These are phyloP conservation scores for Megalurothrips usitatus DNA, from an alignment of 2,888 invertebrate species.

Conservation along the genomic window DNA sequence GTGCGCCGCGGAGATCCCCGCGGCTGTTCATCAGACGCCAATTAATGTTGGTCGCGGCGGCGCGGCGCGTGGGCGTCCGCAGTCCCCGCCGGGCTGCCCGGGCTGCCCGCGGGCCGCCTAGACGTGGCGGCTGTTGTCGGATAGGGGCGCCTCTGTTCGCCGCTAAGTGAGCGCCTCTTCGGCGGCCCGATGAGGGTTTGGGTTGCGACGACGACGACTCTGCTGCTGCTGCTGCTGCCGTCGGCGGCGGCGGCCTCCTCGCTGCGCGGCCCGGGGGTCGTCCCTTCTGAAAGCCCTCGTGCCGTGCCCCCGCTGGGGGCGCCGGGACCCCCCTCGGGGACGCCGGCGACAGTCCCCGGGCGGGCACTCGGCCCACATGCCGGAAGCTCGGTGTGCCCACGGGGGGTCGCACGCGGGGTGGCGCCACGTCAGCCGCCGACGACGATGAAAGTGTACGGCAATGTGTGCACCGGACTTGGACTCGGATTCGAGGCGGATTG, in stretches of 20 bases:
- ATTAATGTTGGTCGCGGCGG: not conserved
- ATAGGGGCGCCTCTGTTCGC: not conserved
- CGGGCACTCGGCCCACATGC: too few relatives aligned
- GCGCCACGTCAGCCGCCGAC: too few relatives aligned
- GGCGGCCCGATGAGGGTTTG: not conserved
- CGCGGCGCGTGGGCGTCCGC: not conserved
- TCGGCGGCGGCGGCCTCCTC: not conserved
- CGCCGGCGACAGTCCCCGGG: not conserved
- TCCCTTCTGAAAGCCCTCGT: not conserved
- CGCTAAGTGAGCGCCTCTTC: not conserved
- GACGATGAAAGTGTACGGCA: too few relatives aligned
- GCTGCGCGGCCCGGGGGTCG: not conserved
- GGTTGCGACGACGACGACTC: not conserved
- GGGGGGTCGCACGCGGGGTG: too few relatives aligned
- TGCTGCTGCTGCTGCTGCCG: not conserved
- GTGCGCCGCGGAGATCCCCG: not conserved
- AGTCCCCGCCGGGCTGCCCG: too few relatives aligned
- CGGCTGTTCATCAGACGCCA: not conserved
- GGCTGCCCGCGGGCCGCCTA: not conserved
- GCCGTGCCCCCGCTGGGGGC: not conserved
- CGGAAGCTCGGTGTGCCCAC: too few relatives aligned
- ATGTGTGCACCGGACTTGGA: too few relatives aligned
- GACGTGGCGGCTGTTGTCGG: not conserved
- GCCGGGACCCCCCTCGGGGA: not conserved
- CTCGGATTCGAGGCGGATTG: too few relatives aligned